These are phyloP conservation scores for Macroglossus sobrinus DNA, from an alignment of 2,113 vertebrate species.

Conservation along the genomic window DNA sequence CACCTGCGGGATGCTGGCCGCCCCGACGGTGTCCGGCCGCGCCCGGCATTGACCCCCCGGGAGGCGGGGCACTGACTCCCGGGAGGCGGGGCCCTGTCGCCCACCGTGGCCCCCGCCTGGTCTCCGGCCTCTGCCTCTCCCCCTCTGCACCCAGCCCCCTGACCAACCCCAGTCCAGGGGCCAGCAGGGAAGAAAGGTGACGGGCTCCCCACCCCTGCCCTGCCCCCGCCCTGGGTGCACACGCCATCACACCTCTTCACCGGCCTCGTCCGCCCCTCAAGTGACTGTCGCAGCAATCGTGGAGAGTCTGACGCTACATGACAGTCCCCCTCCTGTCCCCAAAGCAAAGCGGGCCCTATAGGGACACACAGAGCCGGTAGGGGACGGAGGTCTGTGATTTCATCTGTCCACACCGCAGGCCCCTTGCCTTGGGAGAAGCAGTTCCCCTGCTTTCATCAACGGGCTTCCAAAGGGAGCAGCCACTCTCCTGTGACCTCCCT, in stretches of 20 bases:
- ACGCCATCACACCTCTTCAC: rapidly evolving
- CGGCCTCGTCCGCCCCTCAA: rapidly evolving
- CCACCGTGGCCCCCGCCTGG: rapidly evolving
- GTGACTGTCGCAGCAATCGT: rapidly evolving
- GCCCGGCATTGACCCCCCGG: rapidly evolving
- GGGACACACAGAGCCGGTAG: rapidly evolving
- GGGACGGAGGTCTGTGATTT: rapidly evolving
- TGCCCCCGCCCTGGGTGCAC: rapidly evolving
- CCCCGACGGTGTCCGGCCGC: rapidly evolving
- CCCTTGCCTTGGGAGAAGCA: not conserved
- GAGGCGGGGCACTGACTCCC: rapidly evolving
- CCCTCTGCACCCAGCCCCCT: not conserved
- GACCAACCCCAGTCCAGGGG: rapidly evolving
- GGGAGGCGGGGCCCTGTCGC: rapidly evolving
- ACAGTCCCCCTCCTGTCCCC: too few species aligned
- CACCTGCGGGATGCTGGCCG: not conserved
- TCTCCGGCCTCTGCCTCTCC: not conserved
- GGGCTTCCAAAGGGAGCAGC: not conserved
- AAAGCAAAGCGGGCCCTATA: rapidly evolving
- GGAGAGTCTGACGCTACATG: not conserved
- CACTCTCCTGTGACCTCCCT: not conserved
- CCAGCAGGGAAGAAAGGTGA: rapidly evolving
- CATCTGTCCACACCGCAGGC: not conserved
- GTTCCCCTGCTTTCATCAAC: rapidly evolving
- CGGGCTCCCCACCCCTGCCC: rapidly evolving